Evolutionary conservation across 2,888 invertebrate species (phyloP), one percentile per base, ranked within the genome.

Genomic region (Lochmaea capreae): DNA sequence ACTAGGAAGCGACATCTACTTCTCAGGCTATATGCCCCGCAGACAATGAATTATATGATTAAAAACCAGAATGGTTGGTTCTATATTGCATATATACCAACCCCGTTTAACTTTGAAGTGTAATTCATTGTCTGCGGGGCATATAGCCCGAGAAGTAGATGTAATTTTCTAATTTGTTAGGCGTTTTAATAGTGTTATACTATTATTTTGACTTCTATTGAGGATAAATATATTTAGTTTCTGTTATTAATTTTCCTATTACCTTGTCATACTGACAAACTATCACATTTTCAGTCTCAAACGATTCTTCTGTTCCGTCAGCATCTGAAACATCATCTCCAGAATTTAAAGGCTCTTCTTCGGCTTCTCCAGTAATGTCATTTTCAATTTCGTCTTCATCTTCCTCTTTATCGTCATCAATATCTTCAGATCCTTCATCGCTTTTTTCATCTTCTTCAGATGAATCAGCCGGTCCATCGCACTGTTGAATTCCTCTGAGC

Each of bases 261-360:
- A 81, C 81, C 77, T 99, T 99, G 89, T 99, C 99, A 89, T 98
- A 99, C 88, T 99, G 99, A 88, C 99, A 99, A 74, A 99, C 99
- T 78, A 99, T 97, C 73, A 99, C 98, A 90, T 99, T 99, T 82
- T 99, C 99, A 67, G 98, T 98, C 83, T 99, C 99, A 89, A 99
- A 99, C 86, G 98, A 91, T 72, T 79, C 79, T 87, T 98, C 97
- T 78, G 93, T 91, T 0, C 96, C 94, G 85, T 97, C 96, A 84
- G 98, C 98, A 86, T 98, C 98, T 65, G 98, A 97, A 10, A 98
- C 97, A 89, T 98, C 98, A 88, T 99, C 98, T 82, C 93, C 97
- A 14, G 97, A 97, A 87, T 98, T 98, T 1, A 99, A 89, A 0
- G 98, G 98, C 84, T 98, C 98, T 89, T 98, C 87, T 80, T 87